Evolutionary conservation across 2,113 vertebrate species (phyloP).

Genomic region (Pachyramphus minor): DNA sequence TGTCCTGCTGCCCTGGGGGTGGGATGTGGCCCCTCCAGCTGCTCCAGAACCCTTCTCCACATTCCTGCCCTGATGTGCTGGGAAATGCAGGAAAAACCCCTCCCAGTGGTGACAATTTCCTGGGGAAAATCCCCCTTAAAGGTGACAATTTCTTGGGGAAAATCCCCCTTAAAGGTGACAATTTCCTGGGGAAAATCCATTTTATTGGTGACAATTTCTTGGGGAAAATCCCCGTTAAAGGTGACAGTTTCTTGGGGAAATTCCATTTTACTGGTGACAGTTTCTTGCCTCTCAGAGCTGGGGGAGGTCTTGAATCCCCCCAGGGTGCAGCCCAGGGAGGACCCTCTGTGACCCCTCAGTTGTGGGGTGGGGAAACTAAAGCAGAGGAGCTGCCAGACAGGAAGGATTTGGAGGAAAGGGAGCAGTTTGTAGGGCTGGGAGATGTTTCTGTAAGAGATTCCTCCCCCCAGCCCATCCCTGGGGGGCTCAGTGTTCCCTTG

Average conservation of each 20-base stretch:
- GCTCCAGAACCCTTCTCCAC: not conserved
- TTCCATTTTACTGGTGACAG: not conserved
- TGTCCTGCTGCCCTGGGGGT: not conserved
- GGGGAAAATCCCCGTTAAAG: too few relatives aligned
- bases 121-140: not conserved
- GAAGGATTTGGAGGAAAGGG: not conserved
- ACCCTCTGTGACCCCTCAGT: fast-evolving
- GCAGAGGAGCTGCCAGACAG: fast-evolving
- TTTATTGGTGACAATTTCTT: not conserved
- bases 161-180: too few relatives aligned
- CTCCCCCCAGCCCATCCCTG: not conserved
- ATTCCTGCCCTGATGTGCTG: not conserved
- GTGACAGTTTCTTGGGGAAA: too few relatives aligned
- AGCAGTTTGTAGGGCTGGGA: not conserved
- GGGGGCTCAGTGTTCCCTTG: not conserved
- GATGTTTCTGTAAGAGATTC: not conserved
- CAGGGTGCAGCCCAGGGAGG: fast-evolving
- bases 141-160: too few relatives aligned
- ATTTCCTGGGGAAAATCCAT: not conserved
- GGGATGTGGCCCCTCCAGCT: fast-evolving
- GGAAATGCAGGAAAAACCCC: not conserved
- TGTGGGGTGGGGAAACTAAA: not conserved
- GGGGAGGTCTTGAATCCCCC: not conserved
- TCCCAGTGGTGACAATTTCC: not conserved
- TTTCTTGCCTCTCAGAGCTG: too few relatives aligned